Conservation (phyloP, 2,113 vertebrate species). For the Chaetura pelagica region DNA sequence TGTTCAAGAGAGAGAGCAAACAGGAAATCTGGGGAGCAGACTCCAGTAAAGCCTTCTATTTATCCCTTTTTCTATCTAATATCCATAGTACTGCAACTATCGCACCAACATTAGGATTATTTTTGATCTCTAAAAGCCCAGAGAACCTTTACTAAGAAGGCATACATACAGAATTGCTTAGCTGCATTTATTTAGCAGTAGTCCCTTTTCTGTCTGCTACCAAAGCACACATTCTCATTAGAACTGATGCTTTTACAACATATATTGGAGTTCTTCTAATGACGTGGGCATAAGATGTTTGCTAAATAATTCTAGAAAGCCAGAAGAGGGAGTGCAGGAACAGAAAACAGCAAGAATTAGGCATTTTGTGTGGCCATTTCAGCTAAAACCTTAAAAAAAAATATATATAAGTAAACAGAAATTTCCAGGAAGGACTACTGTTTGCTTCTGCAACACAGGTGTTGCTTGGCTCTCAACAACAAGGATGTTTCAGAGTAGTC, state of each 20-base stretch:
- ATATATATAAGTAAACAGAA: not conserved
- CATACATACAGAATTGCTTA: accelerated
- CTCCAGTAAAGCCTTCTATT: not conserved
- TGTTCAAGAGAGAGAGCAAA: not conserved
- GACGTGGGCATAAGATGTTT: not conserved
- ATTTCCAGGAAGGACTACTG: not conserved
- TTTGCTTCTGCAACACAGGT: not conserved
- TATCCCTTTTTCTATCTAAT: not conserved
- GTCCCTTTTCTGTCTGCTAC: not conserved
- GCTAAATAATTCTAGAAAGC: slow-evolving; percentile 28
- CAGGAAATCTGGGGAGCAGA: not conserved
- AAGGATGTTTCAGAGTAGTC: not conserved
- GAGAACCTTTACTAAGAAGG: not conserved
- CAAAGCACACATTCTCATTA: accelerated
- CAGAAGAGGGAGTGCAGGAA: slow-evolving; percentile 60
- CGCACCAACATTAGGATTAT: not conserved
- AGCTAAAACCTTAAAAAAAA: not conserved
- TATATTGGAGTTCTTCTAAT: not conserved
- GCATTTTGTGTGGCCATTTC: not conserved
- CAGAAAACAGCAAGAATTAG: not conserved
- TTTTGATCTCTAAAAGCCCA: not conserved
- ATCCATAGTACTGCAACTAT: not conserved
- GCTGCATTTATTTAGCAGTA: not conserved
- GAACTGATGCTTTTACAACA: not conserved
- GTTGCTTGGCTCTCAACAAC: not conserved